These are phyloP conservation scores for Silvanus unidentatus DNA, from an alignment of 2,888 invertebrate genomes.

Conservation along the genomic window DNA sequence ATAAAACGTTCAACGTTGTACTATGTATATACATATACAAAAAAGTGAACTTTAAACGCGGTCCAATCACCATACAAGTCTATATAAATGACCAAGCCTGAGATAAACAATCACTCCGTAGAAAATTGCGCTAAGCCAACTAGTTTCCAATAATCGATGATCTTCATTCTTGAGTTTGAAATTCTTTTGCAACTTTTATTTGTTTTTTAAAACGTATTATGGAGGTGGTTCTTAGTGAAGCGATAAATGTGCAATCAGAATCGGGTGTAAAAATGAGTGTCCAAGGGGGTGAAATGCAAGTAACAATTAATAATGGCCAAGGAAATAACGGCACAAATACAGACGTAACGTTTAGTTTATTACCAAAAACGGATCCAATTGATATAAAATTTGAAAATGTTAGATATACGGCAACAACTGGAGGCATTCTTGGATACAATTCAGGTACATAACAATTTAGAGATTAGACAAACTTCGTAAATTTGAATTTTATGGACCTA, in stretches of 20 bases:
- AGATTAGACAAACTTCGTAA: too few relatives aligned
- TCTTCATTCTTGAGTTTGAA: background rate
- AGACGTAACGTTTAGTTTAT: slow-evolving; percentile 26
- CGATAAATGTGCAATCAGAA: slow-evolving; percentile 18
- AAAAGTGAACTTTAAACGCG: slow-evolving; percentile 33
- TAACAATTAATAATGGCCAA: slow-evolving; percentile 3
- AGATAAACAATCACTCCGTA: slow-evolving; percentile 21
- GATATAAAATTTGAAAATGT: slow-evolving; percentile 72
- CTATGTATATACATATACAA: slow-evolving; percentile 1
- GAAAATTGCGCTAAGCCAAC: slow-evolving; percentile 3
- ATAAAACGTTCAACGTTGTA: too few relatives aligned
- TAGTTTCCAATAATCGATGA: background rate
- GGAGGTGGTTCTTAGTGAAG: slow-evolving; percentile 33
- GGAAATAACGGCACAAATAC: slow-evolving; percentile 8
- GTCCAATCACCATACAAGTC: slow-evolving; percentile 31
- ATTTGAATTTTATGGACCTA: background rate
- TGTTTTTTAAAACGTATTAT: slow-evolving; percentile 18
- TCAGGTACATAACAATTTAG: background rate
- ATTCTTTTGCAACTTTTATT: too few relatives aligned
- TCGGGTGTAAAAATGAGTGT: slow-evolving; percentile 16
- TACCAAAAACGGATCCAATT: slow-evolving; percentile 40
- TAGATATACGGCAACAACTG: slow-evolving; percentile 64
- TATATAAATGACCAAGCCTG: slow-evolving; percentile 33
- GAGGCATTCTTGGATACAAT: slow-evolving; percentile 40
- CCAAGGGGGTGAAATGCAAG: background rate